These are phyloP conservation scores for Dreissena rostriformis DNA, from an alignment of 1,140 invertebrate genomes.

Conservation along the genomic window DNA sequence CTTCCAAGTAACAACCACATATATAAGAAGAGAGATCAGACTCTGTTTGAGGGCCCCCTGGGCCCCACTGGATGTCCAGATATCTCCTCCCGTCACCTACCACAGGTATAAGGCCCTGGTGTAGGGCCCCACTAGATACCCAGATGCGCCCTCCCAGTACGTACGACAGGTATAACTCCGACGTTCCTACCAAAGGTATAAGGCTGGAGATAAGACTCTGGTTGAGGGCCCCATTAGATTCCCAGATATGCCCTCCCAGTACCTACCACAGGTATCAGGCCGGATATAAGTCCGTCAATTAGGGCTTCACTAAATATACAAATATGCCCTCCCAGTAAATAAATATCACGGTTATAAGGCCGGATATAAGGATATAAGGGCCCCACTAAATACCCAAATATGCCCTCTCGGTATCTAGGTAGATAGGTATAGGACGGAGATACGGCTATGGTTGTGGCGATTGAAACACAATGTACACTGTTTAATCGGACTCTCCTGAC, in stretches of 20 bases:
- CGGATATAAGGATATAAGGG: slow-evolving; percentile 38
- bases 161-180: too few relatives aligned
- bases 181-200: background rate
- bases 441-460: slow-evolving; percentile 84
- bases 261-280: slow-evolving; percentile 80
- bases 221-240: slow-evolving; percentile 87
- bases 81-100: slow-evolving; percentile 64
- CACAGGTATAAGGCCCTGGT: slow-evolving; percentile 68
- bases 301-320: slow-evolving; percentile 87
- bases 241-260: slow-evolving; percentile 99
- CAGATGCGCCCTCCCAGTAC: too few relatives aligned
- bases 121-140: slow-evolving; percentile 53
- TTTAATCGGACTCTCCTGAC: too few relatives aligned
- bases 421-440: slow-evolving; percentile 80
- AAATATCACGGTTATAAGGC: slow-evolving; percentile 81
- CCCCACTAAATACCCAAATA: slow-evolving; percentile 94
- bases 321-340: slow-evolving; percentile 99
- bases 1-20: too few relatives aligned
- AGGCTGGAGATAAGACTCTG: slow-evolving; percentile 71
- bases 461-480: too few relatives aligned
- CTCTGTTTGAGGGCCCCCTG: too few relatives aligned
- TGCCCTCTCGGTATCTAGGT: slow-evolving; percentile 98
- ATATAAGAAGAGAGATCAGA: too few relatives aligned
- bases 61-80: too few relatives aligned
- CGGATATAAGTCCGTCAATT: slow-evolving; percentile 32